These are phyloP conservation scores for Condylostylus longicornis DNA, from an alignment of 1,140 invertebrate species.

Conservation along the genomic window DNA sequence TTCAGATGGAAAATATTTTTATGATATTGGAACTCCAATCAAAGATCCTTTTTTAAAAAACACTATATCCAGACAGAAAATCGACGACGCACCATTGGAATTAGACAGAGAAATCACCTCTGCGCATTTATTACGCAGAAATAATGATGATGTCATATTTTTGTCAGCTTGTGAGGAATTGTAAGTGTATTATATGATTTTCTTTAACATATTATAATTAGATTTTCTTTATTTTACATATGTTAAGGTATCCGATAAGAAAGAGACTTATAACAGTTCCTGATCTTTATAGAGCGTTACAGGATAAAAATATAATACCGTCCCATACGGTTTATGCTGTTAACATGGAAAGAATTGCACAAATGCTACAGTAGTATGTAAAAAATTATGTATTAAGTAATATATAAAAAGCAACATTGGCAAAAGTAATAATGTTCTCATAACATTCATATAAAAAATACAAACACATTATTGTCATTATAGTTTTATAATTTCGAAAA, in stretches of 20 bases:
- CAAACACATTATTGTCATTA: too few relatives aligned
- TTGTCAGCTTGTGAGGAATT: slow-evolving; percentile 28
- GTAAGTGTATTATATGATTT: slow-evolving; percentile 12
- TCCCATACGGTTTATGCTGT: slow-evolving; percentile 42
- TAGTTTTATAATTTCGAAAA: slow-evolving; percentile 58
- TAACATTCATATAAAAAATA: too few relatives aligned
- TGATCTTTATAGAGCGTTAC: slow-evolving; percentile 38
- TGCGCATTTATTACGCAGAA: slow-evolving; percentile 34
- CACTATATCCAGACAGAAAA: slow-evolving; percentile 26
- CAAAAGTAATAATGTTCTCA: too few relatives aligned
- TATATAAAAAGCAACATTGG: too few relatives aligned
- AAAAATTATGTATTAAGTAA: too few relatives aligned
- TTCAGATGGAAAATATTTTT: slow-evolving; percentile 48
- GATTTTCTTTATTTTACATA: background rate
- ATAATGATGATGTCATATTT: slow-evolving; percentile 31
- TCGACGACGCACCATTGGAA: slow-evolving; percentile 34
- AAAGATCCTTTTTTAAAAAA: slow-evolving; percentile 25
- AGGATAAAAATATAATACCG: slow-evolving; percentile 38
- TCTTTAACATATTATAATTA: background rate
- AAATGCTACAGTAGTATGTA: slow-evolving; percentile 34
- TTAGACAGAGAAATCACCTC: slow-evolving; percentile 36
- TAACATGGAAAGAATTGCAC: slow-evolving; percentile 41
- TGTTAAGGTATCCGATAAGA: slow-evolving; percentile 29
- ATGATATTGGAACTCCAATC: slow-evolving; percentile 48
- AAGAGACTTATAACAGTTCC: slow-evolving; percentile 34